These are phyloP conservation scores for Cephus pygmeus DNA, from an alignment of 2,888 invertebrate species.

Conservation along the genomic window DNA sequence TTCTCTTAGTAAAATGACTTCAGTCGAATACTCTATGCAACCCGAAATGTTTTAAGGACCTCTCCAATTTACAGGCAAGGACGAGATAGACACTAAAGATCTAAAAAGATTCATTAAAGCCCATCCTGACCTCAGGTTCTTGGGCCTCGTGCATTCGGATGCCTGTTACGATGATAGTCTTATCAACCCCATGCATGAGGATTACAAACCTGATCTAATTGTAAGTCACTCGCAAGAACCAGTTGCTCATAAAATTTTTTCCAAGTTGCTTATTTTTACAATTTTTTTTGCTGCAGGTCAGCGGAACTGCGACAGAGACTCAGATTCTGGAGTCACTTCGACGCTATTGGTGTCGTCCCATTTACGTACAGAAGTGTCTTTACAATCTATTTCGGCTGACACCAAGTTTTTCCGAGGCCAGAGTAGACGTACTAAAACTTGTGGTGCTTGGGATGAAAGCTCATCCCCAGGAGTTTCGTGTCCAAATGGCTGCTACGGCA, in stretches of 20 bases:
- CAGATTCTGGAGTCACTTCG: conserved; percentile 72
- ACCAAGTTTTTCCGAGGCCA: conserved; percentile 67
- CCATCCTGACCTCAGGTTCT: conserved; percentile 68
- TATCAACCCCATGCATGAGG: conserved; percentile 62
- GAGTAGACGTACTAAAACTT: conserved; percentile 74
- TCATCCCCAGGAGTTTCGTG: conserved; percentile 71
- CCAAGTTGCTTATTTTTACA: background rate
- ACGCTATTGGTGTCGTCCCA: conserved; percentile 70
- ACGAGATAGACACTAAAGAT: conserved; percentile 66
- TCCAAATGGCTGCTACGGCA: conserved; percentile 81
- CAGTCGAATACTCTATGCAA: background rate
- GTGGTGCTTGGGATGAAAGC: conserved; percentile 68
- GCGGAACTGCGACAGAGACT: conserved; percentile 70
- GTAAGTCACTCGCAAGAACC: conserved; percentile 42
- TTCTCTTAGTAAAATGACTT: background rate
- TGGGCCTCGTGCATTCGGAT: conserved; percentile 70
- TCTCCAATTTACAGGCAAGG: conserved; percentile 63
- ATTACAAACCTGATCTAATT: conserved; percentile 64
- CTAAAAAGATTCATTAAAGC: conserved; percentile 65
- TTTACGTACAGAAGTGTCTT: conserved; percentile 76
- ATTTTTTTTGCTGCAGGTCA: conserved; percentile 58
- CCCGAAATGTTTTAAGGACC: background rate
- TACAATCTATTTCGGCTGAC: conserved; percentile 73
- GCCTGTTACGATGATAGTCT: conserved; percentile 69
- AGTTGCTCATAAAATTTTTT: background rate